Percentiles rank a stretch among this genome's conserved stretches.
Conservation (phyloP, 2,797 vertebrate genomes). For the Phrynocephalus guinanensis region DNA sequence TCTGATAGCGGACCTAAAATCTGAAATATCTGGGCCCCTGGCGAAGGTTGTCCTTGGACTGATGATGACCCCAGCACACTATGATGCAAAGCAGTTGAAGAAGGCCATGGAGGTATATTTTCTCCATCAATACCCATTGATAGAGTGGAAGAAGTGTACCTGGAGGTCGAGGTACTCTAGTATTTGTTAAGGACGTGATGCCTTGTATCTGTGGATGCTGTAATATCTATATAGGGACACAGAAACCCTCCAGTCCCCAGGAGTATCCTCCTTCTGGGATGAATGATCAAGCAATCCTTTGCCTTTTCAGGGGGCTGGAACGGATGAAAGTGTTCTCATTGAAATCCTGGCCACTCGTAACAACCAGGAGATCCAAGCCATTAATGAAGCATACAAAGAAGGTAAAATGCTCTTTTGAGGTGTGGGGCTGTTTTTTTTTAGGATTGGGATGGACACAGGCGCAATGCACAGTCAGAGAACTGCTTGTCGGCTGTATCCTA, state of each 20-base stretch:
- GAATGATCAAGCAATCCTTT: background rate
- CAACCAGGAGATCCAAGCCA: constrained; percentile 89
- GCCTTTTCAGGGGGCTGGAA: constrained; percentile 88
- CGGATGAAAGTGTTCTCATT: constrained; percentile 91
- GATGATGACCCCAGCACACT: constrained; percentile 92
- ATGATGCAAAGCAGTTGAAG: constrained; percentile 95
- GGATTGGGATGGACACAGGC: background rate
- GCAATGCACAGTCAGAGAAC: background rate
- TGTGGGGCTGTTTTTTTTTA: background rate
- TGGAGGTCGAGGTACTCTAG: accelerated
- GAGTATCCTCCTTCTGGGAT: background rate
- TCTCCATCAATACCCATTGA: background rate
- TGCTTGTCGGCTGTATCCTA: background rate
- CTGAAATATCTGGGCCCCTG: constrained; percentile 92
- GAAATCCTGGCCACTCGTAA: constrained; percentile 93
- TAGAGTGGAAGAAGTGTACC: accelerated
- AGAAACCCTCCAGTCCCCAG: background rate
- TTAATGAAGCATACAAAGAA: constrained; percentile 86
- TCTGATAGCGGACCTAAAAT: constrained; percentile 95
- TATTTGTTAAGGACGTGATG: background rate
- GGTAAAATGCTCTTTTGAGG: constrained; percentile 73
- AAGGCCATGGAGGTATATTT: constrained; percentile 92
- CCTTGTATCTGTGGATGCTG: background rate
- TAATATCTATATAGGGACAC: background rate
- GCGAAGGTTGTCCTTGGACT: constrained; percentile 90